Evolutionary conservation across 2,113 vertebrate species (phyloP).

Genomic region (Nycticorax nycticorax): DNA sequence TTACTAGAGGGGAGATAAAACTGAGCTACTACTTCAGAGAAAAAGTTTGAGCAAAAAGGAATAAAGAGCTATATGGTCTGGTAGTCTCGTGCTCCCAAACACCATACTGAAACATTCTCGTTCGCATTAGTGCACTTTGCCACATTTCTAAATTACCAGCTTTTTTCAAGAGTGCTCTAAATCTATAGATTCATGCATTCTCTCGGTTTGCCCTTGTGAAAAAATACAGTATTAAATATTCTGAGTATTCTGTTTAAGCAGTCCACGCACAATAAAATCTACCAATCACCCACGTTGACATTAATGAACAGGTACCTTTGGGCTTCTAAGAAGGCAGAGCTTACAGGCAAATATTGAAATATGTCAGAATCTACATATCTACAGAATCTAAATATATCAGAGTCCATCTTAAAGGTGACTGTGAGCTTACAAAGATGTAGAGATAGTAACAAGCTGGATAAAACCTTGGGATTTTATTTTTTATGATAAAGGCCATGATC

Average conservation of each 20-base stretch:
- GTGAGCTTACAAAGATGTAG: not conserved
- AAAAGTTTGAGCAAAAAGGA: not conserved
- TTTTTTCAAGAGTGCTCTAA: not conserved
- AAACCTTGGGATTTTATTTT: not conserved
- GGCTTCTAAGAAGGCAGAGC: not conserved
- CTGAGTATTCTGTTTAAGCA: not conserved
- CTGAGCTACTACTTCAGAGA: not conserved
- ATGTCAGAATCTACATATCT: not conserved
- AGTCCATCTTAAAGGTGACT: not conserved
- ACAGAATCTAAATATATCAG: not conserved
- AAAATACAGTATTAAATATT: not conserved
- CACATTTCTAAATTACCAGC: not conserved
- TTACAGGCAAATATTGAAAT: not conserved
- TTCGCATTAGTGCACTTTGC: not conserved
- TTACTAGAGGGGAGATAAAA: not conserved
- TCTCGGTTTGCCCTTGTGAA: not conserved
- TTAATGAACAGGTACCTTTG: not conserved
- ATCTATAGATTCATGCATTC: not conserved
- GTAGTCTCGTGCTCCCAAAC: not conserved
- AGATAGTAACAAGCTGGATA: not conserved
- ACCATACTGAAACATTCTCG: not conserved
- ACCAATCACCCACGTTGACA: not conserved
- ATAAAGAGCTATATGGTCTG: not conserved
- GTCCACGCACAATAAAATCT: not conserved
- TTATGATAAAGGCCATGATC: not conserved